These are phyloP conservation scores for Oxyruncus cristatus DNA, from an alignment of 2,113 vertebrate species.

Conservation along the genomic window DNA sequence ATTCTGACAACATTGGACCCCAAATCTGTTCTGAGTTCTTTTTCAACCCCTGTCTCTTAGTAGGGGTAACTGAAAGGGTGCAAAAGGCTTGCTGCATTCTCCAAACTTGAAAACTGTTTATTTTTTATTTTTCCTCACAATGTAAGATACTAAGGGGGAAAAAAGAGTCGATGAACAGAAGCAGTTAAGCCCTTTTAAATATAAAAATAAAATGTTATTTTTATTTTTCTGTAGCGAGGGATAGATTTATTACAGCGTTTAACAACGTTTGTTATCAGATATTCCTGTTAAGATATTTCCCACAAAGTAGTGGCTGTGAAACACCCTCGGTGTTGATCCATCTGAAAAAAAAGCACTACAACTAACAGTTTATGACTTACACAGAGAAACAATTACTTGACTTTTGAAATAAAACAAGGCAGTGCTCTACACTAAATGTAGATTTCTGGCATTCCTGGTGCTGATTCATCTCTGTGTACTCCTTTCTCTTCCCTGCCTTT, in stretches of 20 bases:
- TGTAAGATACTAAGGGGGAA: neutral
- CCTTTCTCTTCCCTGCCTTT: neutral
- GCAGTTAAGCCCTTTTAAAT: neutral
- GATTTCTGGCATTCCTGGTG: neutral
- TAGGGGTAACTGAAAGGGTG: neutral
- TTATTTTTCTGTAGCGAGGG: neutral
- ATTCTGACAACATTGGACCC: neutral
- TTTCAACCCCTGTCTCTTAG: neutral
- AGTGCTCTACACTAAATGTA: neutral
- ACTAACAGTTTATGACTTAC: neutral
- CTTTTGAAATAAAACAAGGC: neutral
- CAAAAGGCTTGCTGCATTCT: neutral
- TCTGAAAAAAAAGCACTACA: neutral
- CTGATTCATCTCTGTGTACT: neutral
- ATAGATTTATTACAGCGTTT: neutral
- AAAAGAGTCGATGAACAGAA: neutral
- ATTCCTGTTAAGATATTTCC: neutral
- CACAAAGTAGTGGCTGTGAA: accelerated
- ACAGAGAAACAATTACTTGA: neutral
- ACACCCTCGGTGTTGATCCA: neutral
- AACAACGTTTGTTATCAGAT: neutral
- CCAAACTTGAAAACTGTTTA: neutral
- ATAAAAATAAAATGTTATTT: neutral
- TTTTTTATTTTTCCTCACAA: neutral
- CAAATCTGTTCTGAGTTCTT: neutral